These are phyloP conservation scores for Syrista parreyssii DNA, from an alignment of 2,888 invertebrate species.

Conservation along the genomic window DNA sequence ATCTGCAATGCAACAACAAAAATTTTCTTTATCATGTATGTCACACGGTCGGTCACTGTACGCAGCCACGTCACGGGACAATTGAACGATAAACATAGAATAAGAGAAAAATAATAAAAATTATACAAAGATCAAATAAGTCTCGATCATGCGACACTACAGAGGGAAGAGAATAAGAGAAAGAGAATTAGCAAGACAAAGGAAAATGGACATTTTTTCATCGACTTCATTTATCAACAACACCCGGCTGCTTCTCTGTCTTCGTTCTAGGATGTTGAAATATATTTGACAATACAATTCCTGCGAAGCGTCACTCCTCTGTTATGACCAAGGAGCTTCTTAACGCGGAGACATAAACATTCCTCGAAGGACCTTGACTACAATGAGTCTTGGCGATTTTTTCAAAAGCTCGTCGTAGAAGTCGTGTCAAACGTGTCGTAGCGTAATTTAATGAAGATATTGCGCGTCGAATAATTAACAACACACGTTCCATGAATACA, in stretches of 20 bases:
- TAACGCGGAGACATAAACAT: not conserved
- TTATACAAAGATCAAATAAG: slow-evolving; percentile 6
- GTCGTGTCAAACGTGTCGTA: not conserved
- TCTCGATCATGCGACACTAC: slow-evolving; percentile 1
- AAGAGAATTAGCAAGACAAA: not conserved
- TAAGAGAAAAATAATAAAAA: slow-evolving; percentile 9
- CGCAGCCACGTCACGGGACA: slow-evolving; percentile 48
- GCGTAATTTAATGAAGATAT: not conserved
- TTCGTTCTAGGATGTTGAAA: not conserved
- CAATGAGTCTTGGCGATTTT: not conserved
- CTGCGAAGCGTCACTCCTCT: not conserved
- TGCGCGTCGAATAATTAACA: not conserved
- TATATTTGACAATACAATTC: not conserved
- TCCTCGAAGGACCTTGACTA: not conserved
- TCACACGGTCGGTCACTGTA: slow-evolving; percentile 22
- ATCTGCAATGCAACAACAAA: slow-evolving; percentile 84
- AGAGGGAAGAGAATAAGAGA: slow-evolving; percentile 4
- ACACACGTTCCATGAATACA: not conserved
- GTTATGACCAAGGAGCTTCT: not conserved
- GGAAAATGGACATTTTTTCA: not conserved
- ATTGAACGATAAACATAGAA: not conserved
- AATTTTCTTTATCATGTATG: slow-evolving; percentile 63
- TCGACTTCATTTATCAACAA: not conserved
- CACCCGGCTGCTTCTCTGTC: not conserved
- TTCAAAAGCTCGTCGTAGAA: not conserved